Conservation (phyloP, 2,113 vertebrate genomes). For the Acanthisitta chloris region DNA sequence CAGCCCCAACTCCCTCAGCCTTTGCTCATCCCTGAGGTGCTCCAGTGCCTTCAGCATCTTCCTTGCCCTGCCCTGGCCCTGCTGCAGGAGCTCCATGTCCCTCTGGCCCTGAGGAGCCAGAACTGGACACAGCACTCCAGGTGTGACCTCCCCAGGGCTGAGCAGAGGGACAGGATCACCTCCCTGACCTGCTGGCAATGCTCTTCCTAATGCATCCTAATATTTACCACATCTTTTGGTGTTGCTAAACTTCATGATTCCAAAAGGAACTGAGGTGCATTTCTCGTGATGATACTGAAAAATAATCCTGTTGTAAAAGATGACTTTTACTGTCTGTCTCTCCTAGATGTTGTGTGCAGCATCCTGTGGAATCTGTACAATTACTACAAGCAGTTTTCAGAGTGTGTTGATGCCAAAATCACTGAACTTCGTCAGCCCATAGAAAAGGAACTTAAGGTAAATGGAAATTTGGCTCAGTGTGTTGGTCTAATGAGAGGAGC, state of each 20-base stretch:
- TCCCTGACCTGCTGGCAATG: too few species aligned
- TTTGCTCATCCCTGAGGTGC: too few species aligned
- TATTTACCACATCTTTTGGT: background rate
- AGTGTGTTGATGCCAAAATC: conserved; percentile 81
- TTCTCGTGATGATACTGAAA: background rate
- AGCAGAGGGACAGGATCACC: too few species aligned
- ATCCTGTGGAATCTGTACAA: conserved; percentile 93
- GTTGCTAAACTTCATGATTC: background rate
- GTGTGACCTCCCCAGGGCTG: too few species aligned
- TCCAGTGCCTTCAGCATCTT: too few species aligned
- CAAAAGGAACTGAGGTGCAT: background rate
- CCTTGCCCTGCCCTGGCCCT: too few species aligned
- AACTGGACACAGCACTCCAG: too few species aligned
- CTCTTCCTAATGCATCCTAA: too few species aligned
- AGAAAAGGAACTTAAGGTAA: conserved; percentile 96
- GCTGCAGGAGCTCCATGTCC: too few species aligned
- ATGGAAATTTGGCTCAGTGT: background rate
- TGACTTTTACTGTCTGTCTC: background rate
- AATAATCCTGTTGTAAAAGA: background rate
- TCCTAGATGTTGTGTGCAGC: conserved; percentile 83
- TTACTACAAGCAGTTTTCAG: conserved; percentile 92
- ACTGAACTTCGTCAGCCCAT: conserved; percentile 86
- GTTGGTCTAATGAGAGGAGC: background rate
- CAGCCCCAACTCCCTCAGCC: too few species aligned
- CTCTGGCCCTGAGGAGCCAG: too few species aligned